phyloP scores from a whole-genome alignment of 2,113 vertebrate genomes.

The Thamnophis sirtalis region DNA sequence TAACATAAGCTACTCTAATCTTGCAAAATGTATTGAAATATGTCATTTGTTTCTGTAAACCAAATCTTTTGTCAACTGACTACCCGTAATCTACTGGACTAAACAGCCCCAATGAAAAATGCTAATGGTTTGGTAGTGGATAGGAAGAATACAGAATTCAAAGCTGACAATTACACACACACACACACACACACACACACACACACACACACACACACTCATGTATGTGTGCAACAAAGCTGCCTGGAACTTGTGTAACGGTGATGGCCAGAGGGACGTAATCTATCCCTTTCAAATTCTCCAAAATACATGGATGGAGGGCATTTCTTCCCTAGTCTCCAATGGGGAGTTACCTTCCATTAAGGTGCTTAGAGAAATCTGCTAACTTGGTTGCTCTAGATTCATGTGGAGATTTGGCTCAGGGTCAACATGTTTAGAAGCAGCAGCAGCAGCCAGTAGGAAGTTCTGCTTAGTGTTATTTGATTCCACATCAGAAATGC shows the following conservation, averaged over 20 bases:
- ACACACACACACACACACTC: conserved; percentile 22
- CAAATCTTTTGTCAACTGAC: conserved; percentile 82
- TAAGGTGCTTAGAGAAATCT: background rate
- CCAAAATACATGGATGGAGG: background rate
- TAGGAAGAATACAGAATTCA: conserved; percentile 50
- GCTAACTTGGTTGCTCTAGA: background rate
- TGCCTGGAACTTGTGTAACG: conserved; percentile 53
- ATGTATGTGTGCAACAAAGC: conserved; percentile 58
- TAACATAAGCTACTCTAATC: conserved; percentile 63
- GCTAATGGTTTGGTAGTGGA: conserved; percentile 73
- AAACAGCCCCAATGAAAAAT: conserved; percentile 78
- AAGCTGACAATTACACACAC: conserved; percentile 60
- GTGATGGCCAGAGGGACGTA: background rate
- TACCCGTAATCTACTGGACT: conserved; percentile 97
- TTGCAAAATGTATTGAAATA: conserved; percentile 79
- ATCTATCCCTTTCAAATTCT: background rate
- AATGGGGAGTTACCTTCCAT: background rate
- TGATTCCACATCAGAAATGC: conserved; percentile 28
- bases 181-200: conserved; percentile 20
- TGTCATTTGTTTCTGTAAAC: conserved; percentile 81
- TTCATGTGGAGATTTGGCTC: background rate
- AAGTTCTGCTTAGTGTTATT: background rate
- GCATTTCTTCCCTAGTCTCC: background rate
- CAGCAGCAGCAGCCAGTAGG: background rate
- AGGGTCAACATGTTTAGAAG: conserved; percentile 1